phyloP scores from a whole-genome alignment of 2,888 invertebrate species.

The Nymphalis polychloros region DNA sequence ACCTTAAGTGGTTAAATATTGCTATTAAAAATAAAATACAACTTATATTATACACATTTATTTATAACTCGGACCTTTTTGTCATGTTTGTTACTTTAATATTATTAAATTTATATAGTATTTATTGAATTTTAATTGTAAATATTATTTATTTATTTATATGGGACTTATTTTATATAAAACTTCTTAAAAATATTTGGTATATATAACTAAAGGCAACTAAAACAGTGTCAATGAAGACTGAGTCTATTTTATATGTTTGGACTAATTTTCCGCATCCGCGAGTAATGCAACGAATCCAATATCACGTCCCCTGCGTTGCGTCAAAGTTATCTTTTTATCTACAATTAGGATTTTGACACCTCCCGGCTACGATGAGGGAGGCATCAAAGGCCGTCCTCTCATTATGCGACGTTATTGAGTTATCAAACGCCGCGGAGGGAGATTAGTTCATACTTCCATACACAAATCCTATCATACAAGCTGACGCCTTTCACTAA shows the following conservation, averaged over 20 bases:
- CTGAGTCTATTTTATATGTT: not conserved
- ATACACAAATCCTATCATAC: conserved; percentile 81
- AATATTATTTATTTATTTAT: no score
- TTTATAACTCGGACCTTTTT: no score
- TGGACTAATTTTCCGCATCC: conserved; percentile 22
- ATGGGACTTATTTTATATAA: no score
- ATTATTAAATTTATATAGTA: no score
- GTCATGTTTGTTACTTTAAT: no score
- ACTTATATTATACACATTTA: no score
- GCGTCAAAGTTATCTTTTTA: conserved; percentile 78
- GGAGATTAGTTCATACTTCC: conserved; percentile 82
- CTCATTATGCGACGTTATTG: conserved; percentile 79
- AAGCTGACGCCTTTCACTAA: conserved; percentile 80
- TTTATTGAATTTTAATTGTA: no score
- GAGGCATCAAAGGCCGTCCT: conserved; percentile 70
- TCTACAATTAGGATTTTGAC: conserved; percentile 81
- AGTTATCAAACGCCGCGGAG: conserved; percentile 76
- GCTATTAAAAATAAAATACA: no score
- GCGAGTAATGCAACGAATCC: conserved; percentile 31
- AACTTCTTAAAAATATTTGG: no score
- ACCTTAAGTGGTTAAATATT: no score
- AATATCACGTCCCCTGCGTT: conserved; percentile 43
- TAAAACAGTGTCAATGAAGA: not conserved
- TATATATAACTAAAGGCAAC: no score
- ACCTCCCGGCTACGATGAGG: conserved; percentile 56